Evolutionary conservation across 2,888 invertebrate genomes (phyloP).

Genomic region (Eupithecia dodoneata): DNA sequence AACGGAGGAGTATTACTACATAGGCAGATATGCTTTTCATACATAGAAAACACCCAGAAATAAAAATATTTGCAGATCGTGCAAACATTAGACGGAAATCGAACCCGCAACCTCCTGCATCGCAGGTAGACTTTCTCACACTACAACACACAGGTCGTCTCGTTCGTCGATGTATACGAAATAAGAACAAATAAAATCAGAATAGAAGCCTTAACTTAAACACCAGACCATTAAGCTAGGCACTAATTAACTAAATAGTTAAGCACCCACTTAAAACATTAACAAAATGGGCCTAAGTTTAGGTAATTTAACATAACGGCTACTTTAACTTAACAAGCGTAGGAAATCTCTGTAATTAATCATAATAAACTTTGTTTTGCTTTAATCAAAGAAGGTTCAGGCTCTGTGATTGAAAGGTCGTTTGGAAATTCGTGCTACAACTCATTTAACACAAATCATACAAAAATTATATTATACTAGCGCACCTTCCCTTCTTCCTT

Average conservation of each 20-base stretch:
- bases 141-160: too few species aligned
- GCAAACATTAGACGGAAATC: too few species aligned
- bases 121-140: too few species aligned
- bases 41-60: too few species aligned
- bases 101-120: too few species aligned
- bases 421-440: neutral
- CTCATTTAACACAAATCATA: neutral
- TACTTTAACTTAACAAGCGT: slow-evolving; percentile 13
- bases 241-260: slow-evolving; percentile 7
- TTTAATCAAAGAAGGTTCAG: neutral
- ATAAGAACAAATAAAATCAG: neutral
- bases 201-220: neutral
- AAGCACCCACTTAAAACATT: slow-evolving; percentile 12
- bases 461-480: neutral
- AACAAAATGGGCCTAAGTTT: slow-evolving; percentile 11
- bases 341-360: slow-evolving; percentile 5
- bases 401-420: neutral
- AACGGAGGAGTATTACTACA: too few species aligned
- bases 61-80: too few species aligned
- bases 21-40: too few species aligned
- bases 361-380: neutral
- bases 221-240: neutral
- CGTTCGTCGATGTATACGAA: neutral
- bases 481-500: too few species aligned
- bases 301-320: slow-evolving; percentile 12